Percentiles rank a stretch among this genome's conserved stretches.
Evolutionary conservation across 2,888 invertebrate genomes (phyloP).

Genomic region (Gonocerus acuteangulatus): DNA sequence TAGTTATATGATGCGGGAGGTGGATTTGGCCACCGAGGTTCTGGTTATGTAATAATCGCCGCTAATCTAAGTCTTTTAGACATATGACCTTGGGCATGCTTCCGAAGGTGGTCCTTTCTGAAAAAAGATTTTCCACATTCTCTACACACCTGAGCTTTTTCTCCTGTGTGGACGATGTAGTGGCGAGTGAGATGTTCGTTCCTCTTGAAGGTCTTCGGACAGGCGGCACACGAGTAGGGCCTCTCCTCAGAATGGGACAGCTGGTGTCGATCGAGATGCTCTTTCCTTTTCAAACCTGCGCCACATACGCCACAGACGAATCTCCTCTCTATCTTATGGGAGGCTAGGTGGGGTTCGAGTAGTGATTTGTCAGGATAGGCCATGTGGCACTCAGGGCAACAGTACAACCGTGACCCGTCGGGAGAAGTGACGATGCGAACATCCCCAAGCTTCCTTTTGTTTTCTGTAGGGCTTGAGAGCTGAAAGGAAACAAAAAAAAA

Average conservation of each 20-base stretch:
- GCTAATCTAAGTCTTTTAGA: constrained; percentile 37
- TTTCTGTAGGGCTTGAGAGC: constrained; percentile 37
- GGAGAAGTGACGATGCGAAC: constrained; percentile 40
- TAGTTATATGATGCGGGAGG: constrained; percentile 22
- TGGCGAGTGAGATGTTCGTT: constrained; percentile 51
- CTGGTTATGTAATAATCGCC: constrained; percentile 25
- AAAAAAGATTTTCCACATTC: constrained; percentile 48
- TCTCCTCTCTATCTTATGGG: constrained; percentile 41
- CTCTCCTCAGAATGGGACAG: constrained; percentile 47
- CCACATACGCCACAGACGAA: constrained; percentile 49
- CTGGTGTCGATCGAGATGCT: constrained; percentile 48
- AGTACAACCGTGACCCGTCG: constrained; percentile 46
- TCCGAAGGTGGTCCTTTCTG: constrained; percentile 49
- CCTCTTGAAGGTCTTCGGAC: constrained; percentile 43
- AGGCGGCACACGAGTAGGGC: constrained; percentile 41
- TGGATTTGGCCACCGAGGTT: constrained; percentile 20
- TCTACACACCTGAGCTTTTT: constrained; percentile 46
- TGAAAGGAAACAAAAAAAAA: constrained; percentile 26
- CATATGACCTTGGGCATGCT: constrained; percentile 47
- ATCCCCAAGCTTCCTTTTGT: constrained; percentile 39
- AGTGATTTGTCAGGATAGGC: constrained; percentile 45
- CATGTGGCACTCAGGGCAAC: constrained; percentile 47
- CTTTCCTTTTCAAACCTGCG: constrained; percentile 49
- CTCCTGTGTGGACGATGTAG: constrained; percentile 48
- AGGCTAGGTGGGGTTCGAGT: constrained; percentile 44